Evolutionary conservation across 2,113 vertebrate species (phyloP), one percentile per base, ranked within the genome.

Genomic region (Urocitellus parryii): DNA sequence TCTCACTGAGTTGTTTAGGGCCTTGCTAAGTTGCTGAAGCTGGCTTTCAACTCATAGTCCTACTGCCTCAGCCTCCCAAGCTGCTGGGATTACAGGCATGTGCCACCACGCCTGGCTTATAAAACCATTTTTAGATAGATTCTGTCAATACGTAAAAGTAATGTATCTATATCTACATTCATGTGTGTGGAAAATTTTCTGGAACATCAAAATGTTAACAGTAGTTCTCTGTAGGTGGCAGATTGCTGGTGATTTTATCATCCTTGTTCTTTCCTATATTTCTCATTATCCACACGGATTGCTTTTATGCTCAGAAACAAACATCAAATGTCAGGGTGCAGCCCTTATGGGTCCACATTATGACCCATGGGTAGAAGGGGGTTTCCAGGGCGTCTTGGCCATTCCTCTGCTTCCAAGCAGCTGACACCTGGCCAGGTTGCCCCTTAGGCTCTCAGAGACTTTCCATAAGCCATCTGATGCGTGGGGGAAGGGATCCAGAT

Each of bases 171-270:
- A 42, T 93, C 25, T 94, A 45, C 63, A 24, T 14, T 5, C 29
- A 32, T 14, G 13, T 68, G 32, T 34, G 27, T 77, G 89, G 77
- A 48, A 89, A 85, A 20, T 8, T 48, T 92, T 90, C 92, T 90
- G 76, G 84, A 96, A 94, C 90, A 80, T 45, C 77, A 81, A 83
- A 82, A 96, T 95, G 79, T 81, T 95, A 91, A 81, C 37, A 92
- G 89, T 72, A 72, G 77, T 90, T 56, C 45, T 86, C 94, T 51
- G 83, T 89, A 92, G 65, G 90, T 88, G 92, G 92, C 13, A 56
- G 82, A 91, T 88, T n/a, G 29, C 63, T 45, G n/a, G 61, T 48
- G 77, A 84, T 68, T 94, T 95, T 58, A 70, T 37, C 81, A 42
- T 83, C 96, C 63, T 78, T 27, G 42, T 81, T 88, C 76, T 70